Evolutionary conservation across 2,888 invertebrate genomes (phyloP), one percentile per base, ranked within the genome.

Genomic region (Onthophagus sagittarius): DNA sequence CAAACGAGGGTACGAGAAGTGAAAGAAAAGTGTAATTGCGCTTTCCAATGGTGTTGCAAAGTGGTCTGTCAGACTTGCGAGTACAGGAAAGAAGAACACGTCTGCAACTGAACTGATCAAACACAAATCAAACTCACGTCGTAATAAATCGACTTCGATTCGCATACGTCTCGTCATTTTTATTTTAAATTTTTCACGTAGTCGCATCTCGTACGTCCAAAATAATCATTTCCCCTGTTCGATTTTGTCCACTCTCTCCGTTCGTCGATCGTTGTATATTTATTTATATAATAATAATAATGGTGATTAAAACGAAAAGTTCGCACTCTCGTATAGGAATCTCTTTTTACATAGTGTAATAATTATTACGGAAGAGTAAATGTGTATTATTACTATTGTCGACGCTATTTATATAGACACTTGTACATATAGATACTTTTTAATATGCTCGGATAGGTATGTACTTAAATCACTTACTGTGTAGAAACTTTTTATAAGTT

Each of bases 21-120:
- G 75, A 92, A 92, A 80, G 94, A 95, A 83, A 95, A 96, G 84
- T 96, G 96, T 86, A 91, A 93, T 81, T 96, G 96, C 84, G 91
- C 92, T 78, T 96, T 96, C 84, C 93, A 94, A 75, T 96, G 96
- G 96, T 96, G 96, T 86, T 96, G 96, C 86, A 89, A 91, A 77
- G 96, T 96, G 1, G 91, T 92, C 80, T 96, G 96, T 86, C 93
- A 95, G 82, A 89, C 91, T 76, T 96, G 96, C 85, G 89, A 91
- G 77, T 91, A 90, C 80, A 92, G 91, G 81, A 89, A 91, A 77
- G 95, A 95, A 81, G 93, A 94, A 81, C 94, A 95, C 83, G 92
- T 94, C 82, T 96, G 96, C 87, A 96, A 96, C 86, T 96, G 88
- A 88, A 76, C 33, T 14, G 7, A 62, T 15, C 23, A 23, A 23